phyloP scores from a whole-genome alignment of 2,113 vertebrate genomes.

The Chionomys nivalis region DNA sequence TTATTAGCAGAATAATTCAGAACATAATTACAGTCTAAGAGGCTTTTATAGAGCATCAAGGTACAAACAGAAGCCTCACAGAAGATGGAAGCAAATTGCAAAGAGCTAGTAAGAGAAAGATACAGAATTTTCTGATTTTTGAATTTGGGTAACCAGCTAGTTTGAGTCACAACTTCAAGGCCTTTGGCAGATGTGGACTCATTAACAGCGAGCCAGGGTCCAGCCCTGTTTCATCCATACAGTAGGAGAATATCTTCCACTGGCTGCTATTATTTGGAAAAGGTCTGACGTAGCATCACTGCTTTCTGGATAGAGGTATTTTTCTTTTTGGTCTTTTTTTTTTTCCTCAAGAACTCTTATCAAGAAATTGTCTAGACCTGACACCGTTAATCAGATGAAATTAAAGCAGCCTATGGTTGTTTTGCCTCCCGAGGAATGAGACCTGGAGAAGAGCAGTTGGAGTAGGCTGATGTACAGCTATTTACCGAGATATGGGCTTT shows the following conservation, averaged over 20 bases:
- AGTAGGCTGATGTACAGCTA: not conserved
- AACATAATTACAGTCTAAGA: not conserved
- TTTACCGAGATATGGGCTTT: not conserved
- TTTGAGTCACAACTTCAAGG: not conserved
- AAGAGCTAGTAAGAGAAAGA: not conserved
- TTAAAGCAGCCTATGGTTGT: not conserved
- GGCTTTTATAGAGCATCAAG: not conserved
- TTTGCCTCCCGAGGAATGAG: not conserved
- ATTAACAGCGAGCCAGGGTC: not conserved
- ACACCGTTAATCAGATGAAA: slow-evolving; percentile 8
- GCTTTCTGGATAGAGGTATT: not conserved
- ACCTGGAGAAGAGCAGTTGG: not conserved
- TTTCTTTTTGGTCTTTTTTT: not conserved
- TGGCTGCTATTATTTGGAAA: not conserved
- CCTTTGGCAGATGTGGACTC: not conserved
- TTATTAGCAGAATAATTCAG: not conserved
- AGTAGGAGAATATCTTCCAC: not conserved
- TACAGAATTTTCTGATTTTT: not conserved
- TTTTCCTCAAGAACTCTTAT: not conserved
- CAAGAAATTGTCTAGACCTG: slow-evolving; percentile 19
- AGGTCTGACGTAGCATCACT: not conserved
- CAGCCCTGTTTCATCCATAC: not conserved
- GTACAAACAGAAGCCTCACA: slow-evolving; percentile 6
- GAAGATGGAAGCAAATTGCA: not conserved
- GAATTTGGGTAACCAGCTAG: not conserved